phyloP scores from a whole-genome alignment of 2,113 vertebrate species.

The Capra hircus region DNA sequence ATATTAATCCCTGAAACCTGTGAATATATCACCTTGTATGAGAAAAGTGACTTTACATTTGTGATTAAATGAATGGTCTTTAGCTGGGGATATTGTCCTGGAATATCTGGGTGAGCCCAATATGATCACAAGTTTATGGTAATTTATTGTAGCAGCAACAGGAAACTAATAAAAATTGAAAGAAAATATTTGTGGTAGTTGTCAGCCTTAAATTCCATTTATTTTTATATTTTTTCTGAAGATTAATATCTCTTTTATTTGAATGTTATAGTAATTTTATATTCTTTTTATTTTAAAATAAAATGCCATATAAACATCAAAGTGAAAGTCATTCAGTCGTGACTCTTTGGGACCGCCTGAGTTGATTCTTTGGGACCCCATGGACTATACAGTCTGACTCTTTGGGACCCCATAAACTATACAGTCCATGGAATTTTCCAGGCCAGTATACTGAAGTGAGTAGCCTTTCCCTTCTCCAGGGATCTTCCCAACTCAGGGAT shows the following conservation, averaged over 20 bases:
- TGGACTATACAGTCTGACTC: background rate
- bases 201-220: background rate
- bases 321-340: background rate
- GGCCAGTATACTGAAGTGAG: background rate
- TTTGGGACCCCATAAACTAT: background rate
- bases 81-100: background rate
- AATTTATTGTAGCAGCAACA: background rate
- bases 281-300: background rate
- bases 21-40: background rate
- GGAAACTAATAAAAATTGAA: background rate
- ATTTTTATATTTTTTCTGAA: background rate
- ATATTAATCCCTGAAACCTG: background rate
- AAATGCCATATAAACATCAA: background rate
- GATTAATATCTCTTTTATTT: background rate
- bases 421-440: background rate
- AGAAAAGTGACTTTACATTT: background rate
- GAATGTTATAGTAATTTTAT: background rate
- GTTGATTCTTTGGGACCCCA: background rate
- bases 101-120: background rate
- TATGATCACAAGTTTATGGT: background rate
- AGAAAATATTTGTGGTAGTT: background rate
- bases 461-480: background rate
- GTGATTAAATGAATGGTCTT: background rate
- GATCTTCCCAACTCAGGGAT: background rate
- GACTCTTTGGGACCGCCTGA: background rate